A percentile compares a stretch with the other conserved stretches of the same genome.
These are phyloP conservation scores for Ernsta delagoae DNA, from an alignment of 2,888 invertebrate species.

Conservation along the genomic window DNA sequence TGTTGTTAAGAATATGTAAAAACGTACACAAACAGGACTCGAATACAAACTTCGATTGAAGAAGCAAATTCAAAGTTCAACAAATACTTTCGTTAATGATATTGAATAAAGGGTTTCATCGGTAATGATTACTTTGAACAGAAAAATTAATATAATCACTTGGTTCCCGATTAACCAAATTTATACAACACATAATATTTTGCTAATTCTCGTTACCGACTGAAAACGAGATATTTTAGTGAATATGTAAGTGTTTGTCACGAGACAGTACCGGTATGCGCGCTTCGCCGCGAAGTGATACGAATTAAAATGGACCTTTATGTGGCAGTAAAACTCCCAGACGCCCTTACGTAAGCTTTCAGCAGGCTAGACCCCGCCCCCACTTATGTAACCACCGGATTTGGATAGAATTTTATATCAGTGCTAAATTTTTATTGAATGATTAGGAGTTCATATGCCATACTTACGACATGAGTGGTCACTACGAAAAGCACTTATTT, in stretches of 20 bases:
- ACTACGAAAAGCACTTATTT: not conserved
- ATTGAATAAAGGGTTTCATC: constrained; percentile 11
- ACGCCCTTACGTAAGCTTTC: constrained; percentile 77
- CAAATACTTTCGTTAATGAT: not conserved
- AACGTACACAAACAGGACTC: constrained; percentile 11
- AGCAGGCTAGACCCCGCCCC: constrained; percentile 61
- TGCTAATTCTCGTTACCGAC: constrained; percentile 1
- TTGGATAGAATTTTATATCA: constrained; percentile 48
- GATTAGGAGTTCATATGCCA: constrained; percentile 14
- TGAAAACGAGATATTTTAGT: constrained; percentile 35
- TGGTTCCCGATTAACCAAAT: not conserved
- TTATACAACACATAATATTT: not conserved
- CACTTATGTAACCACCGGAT: constrained; percentile 77
- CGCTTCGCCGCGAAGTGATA: constrained; percentile 40
- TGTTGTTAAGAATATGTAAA: constrained; percentile 27
- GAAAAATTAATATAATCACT: too few relatives aligned
- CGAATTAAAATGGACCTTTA: constrained; percentile 51
- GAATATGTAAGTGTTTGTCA: constrained; percentile 46
- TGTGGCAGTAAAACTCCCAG: constrained; percentile 53
- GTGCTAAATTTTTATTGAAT: constrained; percentile 43
- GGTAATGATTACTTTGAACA: too few relatives aligned
- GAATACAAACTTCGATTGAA: not conserved
- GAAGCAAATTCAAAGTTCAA: not conserved
- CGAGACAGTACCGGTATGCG: constrained; percentile 6
- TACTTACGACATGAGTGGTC: not conserved